Evolutionary conservation across 2,888 invertebrate species (phyloP).

Genomic region (Microctonus hyperodae): DNA sequence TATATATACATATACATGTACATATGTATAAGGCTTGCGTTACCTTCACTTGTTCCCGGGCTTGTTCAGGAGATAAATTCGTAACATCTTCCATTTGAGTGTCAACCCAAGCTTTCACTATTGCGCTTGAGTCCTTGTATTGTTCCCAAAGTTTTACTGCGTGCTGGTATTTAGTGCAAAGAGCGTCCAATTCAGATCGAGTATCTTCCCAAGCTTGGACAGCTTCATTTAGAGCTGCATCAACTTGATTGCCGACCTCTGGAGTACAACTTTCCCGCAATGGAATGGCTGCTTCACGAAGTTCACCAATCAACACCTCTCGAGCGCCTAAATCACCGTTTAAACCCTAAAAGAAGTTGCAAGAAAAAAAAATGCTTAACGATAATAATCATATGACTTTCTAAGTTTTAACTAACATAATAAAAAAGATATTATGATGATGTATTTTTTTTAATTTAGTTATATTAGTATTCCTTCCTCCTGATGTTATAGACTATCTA

Average conservation of each 20-base stretch:
- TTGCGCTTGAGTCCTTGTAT: constrained; percentile 80
- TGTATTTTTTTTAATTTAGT: neutral
- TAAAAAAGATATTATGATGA: neutral
- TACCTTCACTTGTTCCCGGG: constrained; percentile 77
- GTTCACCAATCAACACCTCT: constrained; percentile 76
- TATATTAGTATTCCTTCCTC: neutral
- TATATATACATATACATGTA: neutral
- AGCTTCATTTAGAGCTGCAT: constrained; percentile 79
- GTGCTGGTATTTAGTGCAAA: constrained; percentile 80
- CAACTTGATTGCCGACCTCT: constrained; percentile 75
- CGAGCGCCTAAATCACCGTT: constrained; percentile 79
- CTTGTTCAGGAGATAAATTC: constrained; percentile 75
- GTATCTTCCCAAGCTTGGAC: constrained; percentile 83
- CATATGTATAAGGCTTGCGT: constrained; percentile 34
- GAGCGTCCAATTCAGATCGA: constrained; percentile 76
- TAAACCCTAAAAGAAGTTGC: constrained; percentile 68
- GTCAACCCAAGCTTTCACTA: constrained; percentile 79
- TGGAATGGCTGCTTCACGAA: constrained; percentile 76
- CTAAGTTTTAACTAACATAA: no score
- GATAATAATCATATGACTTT: neutral
- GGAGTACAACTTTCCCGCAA: constrained; percentile 75
- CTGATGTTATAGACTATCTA: constrained; percentile 37
- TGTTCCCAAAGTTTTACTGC: constrained; percentile 83
- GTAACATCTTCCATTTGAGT: constrained; percentile 77
- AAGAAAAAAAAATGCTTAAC: constrained; percentile 5